Percentiles rank a stretch among this genome's conserved stretches.
Conservation (phyloP, 2,888 invertebrate species). For the Uropetala carovei region DNA sequence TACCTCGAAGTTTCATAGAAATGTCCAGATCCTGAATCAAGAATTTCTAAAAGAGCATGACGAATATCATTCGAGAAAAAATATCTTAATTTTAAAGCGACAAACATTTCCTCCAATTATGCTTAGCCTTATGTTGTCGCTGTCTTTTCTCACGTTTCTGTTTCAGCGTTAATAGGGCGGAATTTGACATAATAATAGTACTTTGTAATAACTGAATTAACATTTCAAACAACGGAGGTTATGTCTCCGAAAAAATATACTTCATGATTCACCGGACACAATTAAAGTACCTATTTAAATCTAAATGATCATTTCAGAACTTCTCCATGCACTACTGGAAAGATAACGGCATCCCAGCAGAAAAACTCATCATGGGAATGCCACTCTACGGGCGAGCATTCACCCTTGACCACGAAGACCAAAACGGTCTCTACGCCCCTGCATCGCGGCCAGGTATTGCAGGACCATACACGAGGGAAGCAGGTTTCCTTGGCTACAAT, state of each 20-base stretch:
- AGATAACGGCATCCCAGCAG: conserved; percentile 77
- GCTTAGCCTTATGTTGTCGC: too few relatives aligned
- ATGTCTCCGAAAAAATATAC: too few relatives aligned
- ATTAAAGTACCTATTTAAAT: neutral
- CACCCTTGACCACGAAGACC: conserved; percentile 76
- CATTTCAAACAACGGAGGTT: neutral
- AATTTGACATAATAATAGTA: too few relatives aligned
- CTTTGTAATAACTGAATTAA: neutral
- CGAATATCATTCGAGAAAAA: too few relatives aligned
- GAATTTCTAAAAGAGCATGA: too few relatives aligned
- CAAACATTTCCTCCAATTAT: too few relatives aligned
- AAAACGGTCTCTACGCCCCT: conserved; percentile 77
- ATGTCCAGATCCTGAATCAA: too few relatives aligned
- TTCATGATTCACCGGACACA: too few relatives aligned
- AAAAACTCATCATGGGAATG: conserved; percentile 84
- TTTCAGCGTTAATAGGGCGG: too few relatives aligned
- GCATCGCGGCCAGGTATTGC: conserved; percentile 78
- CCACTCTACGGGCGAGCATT: conserved; percentile 85
- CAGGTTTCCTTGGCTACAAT: conserved; percentile 84
- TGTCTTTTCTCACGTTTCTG: too few relatives aligned
- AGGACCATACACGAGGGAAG: conserved; percentile 81
- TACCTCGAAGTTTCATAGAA: too few relatives aligned
- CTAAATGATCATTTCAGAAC: conserved; percentile 72
- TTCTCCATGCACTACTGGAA: conserved; percentile 77
- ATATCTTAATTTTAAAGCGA: too few relatives aligned